Evolutionary conservation across 2,797 vertebrate species (phyloP), one percentile per base, ranked within the genome.

Genomic region (Oryzias dopingdopingensis): DNA sequence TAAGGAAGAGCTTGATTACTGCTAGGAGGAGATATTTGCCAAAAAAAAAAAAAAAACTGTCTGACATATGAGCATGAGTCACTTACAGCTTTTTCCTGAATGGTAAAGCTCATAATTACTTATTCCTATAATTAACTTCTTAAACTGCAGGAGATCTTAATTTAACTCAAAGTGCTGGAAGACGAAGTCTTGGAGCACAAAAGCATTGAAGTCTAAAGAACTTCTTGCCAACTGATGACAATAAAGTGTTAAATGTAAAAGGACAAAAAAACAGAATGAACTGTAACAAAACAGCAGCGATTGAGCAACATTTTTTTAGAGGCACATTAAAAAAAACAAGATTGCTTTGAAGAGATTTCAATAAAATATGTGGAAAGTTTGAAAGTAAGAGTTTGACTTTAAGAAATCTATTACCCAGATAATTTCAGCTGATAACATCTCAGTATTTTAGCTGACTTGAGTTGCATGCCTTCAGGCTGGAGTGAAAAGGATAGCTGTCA

Each of bases 1-100:
- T 74, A 69, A 66, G 55, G 64, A 80, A 67, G 67, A 64, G 58
- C 81, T 82, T 89, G 86, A 89, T 89, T 89, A 83, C 79, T 8
- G 66, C 46, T 40, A 52, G 51, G 51, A 77, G 69, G 79, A 80
- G 68, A 74, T 74, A 79, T 79, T 84, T 79, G 49, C 50, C 46
- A 14, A 55, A 49, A 73, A 75, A 71, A 45, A 47, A 75, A 73
- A 67, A 56, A 49, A 43, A n/a, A 20, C 49, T 69, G 68, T 83
- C 64, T 85, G 80, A 85, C 85, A 51, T 78, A 79, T 71, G 76
- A 76, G 55, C 59, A 61, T 45, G 6, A 59, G 45, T 42, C 57
- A 49, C 52, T 63, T 53, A 61, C 37, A 72, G 43, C 69, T 65
- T 60, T 41, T 66, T 66, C 32, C 53, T 49, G 20, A 70, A 56